Evolutionary conservation across 2,113 vertebrate genomes (phyloP), one percentile per base, ranked within the genome.

Genomic region (Takifugu bimaculatus): DNA sequence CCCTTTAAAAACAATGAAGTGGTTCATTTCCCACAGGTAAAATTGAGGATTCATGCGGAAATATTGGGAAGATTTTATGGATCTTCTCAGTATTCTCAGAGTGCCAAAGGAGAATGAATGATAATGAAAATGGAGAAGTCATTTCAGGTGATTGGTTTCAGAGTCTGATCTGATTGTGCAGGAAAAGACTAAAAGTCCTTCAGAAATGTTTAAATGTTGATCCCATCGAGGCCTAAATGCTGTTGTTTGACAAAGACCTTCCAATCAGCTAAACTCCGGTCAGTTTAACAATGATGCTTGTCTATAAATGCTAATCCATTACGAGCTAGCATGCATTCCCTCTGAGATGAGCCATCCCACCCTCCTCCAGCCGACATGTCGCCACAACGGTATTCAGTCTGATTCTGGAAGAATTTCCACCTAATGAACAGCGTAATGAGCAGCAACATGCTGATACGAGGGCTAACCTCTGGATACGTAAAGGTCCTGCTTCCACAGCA

Each of bases 291-390:
- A 62, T 12, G 28, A 26, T 20, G 54, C 45, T 48, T 9, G 35
- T 64, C 6, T 28, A 53, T 15, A 45, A 14, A 57, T 57, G 61
- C 20, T 55, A 35, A 69, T 55, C 4, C 25, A 43, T 29, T 39
- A 32, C 56, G 42, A 48, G 5, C 32, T 13, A 13, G n/a, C 32
- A 27, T 13, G 2, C n/a, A 29, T 65, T 68, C 32, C 12, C 29
- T 62, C 13, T 26, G 26, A 65, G 57, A 61, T 50, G 10, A 47
- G 42, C 42, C 43, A 35, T 68, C 61, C 58, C 51, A 60, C 5
- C 26, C 4, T 15, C 10, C 43, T 61, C 13, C 35, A 54, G 50
- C 50, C 42, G 67, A 69, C 73, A 74, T 74, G 72, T 72, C 51
- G 42, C 56, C 15, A 59, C 64, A 57, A 7, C 62, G 20, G 61